Evolutionary conservation across 2,888 invertebrate species (phyloP).

Genomic region (Lasioglossum oenotherae): DNA sequence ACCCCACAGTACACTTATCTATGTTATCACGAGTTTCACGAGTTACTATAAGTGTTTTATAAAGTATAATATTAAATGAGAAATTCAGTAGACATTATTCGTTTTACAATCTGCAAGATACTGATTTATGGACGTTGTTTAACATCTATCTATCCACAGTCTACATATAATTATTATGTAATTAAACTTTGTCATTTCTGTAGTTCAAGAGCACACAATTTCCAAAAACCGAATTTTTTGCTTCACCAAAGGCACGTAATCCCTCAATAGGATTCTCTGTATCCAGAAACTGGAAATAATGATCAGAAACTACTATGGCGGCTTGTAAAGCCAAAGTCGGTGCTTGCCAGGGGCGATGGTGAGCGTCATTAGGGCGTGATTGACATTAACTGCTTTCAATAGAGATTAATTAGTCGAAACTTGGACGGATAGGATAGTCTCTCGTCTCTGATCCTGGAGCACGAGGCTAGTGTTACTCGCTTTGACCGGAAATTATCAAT

Average conservation of each 20-base stretch:
- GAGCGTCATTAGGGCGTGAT: not conserved
- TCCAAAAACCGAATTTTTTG: too few relatives aligned
- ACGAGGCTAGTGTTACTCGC: not conserved
- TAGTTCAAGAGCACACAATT: too few relatives aligned
- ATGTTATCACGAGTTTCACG: too few relatives aligned
- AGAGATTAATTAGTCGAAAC: constrained; percentile 4
- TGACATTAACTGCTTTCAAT: constrained; percentile 4
- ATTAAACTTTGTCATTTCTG: too few relatives aligned
- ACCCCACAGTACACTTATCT: too few relatives aligned
- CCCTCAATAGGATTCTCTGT: not conserved
- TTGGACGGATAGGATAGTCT: not conserved
- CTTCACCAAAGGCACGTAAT: not conserved
- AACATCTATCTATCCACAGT: too few relatives aligned
- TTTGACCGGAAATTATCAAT: not conserved
- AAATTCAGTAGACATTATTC: too few relatives aligned
- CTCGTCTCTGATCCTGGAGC: not conserved
- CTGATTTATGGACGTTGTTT: too few relatives aligned
- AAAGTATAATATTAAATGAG: too few relatives aligned
- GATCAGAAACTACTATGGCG: not conserved
- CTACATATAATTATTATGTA: too few relatives aligned
- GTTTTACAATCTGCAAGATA: too few relatives aligned
- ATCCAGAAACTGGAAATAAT: not conserved
- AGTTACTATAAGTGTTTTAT: too few relatives aligned
- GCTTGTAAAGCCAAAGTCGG: not conserved
- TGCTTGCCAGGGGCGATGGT: not conserved